Base-by-base conservation (phyloP, 2,797 vertebrate genomes). In the Gephyroberyx darwinii region DNA sequence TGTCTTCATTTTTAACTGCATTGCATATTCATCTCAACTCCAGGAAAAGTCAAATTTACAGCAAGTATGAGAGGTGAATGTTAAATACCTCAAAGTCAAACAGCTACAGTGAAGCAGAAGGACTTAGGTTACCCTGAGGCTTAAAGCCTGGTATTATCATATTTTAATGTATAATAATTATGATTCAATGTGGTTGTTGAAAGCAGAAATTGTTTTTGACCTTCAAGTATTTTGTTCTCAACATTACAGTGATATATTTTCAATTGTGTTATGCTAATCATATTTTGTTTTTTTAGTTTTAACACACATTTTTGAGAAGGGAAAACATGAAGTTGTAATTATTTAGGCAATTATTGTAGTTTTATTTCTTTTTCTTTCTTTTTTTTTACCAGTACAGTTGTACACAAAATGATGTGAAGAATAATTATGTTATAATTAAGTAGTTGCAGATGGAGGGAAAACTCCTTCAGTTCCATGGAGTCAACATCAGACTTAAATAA, bases 301-400 rank as follows among this genome's bases (percentile, higher is more conserved):
- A 77, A 87, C 56, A 75, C 63, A 82, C 84, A 80, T 82, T 81
- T 90, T 84, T 80, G 50, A 79, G 58, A 85, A 83, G 61, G 69
- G 66, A 82, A 86, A 82, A 83, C 65, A 82, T 75, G 31, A 89
- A 86, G 85, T 81, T 92, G 88, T 90, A 92, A 91, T 88, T 91
- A 89, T 88, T 89, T 86, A 83, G 88, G 79, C 30, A 74, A 77
- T 83, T 77, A 81, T 81, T 71, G 37, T 84, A 66, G 64, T 84
- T 83, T 81, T 47, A 70, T 82, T 79, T 82, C 48, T 75, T 68
- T 83, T 52, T 54, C 65, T 83, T 64, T 74, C 59, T 71, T 51
- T 68, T 80, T 70, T 67, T 86, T 78, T 76, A 68, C 78, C 69
- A 75, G 64, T 81, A 81, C 70, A 77, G 71, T 63, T 84, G 81